phyloP scores from a whole-genome alignment of 2,888 invertebrate species.

The Pachymerium ferrugineum region DNA sequence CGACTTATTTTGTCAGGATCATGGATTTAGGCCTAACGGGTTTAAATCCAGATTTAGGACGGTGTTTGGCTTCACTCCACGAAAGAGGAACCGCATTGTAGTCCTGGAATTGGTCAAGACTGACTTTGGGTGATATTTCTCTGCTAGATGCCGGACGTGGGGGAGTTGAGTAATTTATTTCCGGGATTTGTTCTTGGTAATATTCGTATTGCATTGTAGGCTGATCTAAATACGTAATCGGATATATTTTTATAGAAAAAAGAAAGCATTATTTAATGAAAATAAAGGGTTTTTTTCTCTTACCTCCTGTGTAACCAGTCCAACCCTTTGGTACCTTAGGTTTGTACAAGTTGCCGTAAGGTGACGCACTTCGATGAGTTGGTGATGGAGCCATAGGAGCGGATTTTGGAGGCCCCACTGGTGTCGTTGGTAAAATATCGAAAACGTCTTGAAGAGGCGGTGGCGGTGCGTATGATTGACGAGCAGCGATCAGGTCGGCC shows the following conservation, averaged over 20 bases:
- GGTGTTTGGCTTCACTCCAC: neutral
- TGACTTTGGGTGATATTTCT: neutral
- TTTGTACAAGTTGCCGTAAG: conserved; percentile 47
- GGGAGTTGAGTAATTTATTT: neutral
- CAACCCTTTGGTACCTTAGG: conserved; percentile 53
- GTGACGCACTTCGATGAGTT: conserved; percentile 33
- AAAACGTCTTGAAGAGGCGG: neutral
- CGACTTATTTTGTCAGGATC: neutral
- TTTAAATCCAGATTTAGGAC: neutral
- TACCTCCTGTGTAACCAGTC: conserved; percentile 42
- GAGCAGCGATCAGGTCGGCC: neutral
- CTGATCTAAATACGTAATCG: neutral
- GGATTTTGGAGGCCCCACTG: neutral
- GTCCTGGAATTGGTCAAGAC: neutral
- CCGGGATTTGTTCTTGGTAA: neutral
- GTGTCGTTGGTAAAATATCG: neutral
- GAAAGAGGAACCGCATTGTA: neutral
- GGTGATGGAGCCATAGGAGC: conserved; percentile 27
- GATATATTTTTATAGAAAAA: too few species aligned
- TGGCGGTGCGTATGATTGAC: neutral
- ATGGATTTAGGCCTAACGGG: neutral
- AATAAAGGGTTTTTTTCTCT: neutral
- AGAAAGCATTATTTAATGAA: too few species aligned
- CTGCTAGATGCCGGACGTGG: neutral
- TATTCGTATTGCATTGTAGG: neutral